Conservation (phyloP, 2,888 invertebrate genomes). For the Standfussiana lucernea region DNA sequence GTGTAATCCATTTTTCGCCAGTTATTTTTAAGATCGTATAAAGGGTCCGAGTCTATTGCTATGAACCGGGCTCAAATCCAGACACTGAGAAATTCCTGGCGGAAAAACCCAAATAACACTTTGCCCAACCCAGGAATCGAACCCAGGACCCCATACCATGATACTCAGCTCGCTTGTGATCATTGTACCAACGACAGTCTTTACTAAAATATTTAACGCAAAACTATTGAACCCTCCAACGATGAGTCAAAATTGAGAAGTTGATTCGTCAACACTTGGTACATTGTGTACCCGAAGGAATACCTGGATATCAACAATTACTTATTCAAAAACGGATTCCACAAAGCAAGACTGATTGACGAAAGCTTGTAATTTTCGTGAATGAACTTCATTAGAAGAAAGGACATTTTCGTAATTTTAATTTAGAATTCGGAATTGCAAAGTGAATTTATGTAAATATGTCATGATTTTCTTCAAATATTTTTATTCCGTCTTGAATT, state of each 20-base stretch:
- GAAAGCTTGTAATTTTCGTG: conserved; percentile 47
- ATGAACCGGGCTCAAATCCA: neutral
- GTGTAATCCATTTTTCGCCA: neutral
- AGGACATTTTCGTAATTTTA: conserved; percentile 9
- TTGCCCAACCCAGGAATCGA: neutral
- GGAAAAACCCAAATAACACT: neutral
- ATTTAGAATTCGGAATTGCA: neutral
- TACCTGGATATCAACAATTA: conserved; percentile 45
- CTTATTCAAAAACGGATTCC: conserved; percentile 50
- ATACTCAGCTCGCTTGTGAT: no score
- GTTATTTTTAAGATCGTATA: neutral
- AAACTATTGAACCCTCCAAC: conserved; percentile 16
- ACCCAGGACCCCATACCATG: neutral
- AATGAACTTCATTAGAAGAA: conserved; percentile 42
- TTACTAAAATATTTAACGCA: conserved; percentile 20
- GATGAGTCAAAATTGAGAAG: neutral
- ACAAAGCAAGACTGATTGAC: conserved; percentile 46
- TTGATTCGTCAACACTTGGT: conserved; percentile 23
- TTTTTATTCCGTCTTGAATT: neutral
- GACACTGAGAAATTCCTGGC: neutral
- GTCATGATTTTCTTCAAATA: neutral
- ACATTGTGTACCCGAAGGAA: conserved; percentile 33
- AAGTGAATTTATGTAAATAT: neutral
- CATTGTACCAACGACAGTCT: neutral
- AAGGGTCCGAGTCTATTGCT: neutral